A percentile compares a stretch with the other conserved stretches of the same genome.
phyloP scores from a whole-genome alignment of 2,113 vertebrate species.

The Nematolebias whitei region DNA sequence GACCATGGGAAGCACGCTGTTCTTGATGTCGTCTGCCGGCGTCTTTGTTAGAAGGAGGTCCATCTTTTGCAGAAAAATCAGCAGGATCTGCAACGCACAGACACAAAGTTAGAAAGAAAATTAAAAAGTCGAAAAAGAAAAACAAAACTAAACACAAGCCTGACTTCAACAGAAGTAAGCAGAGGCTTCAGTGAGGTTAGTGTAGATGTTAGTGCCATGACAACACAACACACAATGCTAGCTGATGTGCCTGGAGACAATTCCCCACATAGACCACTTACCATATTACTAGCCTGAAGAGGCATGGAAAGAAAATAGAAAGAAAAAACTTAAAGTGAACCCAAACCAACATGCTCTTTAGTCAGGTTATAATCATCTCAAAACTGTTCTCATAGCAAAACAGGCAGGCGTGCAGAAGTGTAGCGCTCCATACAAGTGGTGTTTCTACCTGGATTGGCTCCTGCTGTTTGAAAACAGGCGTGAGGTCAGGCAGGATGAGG shows the following conservation, averaged over 20 bases:
- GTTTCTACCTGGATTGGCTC: slow-evolving; percentile 92
- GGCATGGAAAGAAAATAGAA: slow-evolving; percentile 87
- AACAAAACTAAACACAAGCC: background rate
- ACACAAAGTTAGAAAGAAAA: background rate
- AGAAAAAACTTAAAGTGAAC: slow-evolving; percentile 49
- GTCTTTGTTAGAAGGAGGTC: slow-evolving; percentile 97
- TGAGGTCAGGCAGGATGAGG: slow-evolving; percentile 93
- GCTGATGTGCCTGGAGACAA: slow-evolving; percentile 9
- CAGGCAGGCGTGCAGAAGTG: background rate
- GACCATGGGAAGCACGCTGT: slow-evolving; percentile 94
- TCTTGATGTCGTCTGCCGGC: slow-evolving; percentile 95
- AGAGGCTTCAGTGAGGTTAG: slow-evolving; percentile 14
- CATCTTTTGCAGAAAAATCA: slow-evolving; percentile 99
- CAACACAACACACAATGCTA: slow-evolving; percentile 18
- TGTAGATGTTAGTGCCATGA: slow-evolving; percentile 19
- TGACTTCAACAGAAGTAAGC: background rate
- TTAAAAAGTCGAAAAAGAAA: background rate
- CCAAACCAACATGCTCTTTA: slow-evolving; percentile 26
- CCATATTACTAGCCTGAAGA: slow-evolving; percentile 99
- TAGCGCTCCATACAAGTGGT: background rate
- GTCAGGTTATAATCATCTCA: background rate
- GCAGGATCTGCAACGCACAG: slow-evolving; percentile 84
- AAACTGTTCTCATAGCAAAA: background rate
- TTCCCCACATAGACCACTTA: slow-evolving; percentile 82
- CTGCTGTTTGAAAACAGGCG: slow-evolving; percentile 96